Evolutionary conservation across 2,888 invertebrate genomes (phyloP).

Genomic region (Nipponacmea schrenckii): DNA sequence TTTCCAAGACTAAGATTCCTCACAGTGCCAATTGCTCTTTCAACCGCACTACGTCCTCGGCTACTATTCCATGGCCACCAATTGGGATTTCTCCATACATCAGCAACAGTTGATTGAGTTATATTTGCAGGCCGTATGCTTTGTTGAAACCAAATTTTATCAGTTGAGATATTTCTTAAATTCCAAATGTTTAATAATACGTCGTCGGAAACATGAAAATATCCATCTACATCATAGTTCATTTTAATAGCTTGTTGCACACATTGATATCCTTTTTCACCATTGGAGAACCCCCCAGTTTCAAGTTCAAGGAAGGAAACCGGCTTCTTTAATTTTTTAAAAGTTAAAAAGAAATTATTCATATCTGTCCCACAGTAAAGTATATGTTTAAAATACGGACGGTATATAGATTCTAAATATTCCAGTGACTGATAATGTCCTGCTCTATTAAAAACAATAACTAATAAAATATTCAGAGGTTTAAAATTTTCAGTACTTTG

Average conservation of each 20-base stretch:
- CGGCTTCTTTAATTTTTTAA: neutral
- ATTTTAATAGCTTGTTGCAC: conserved; percentile 5
- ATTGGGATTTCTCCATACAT: neutral
- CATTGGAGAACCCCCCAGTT: neutral
- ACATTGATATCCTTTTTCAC: conserved; percentile 10
- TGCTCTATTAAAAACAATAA: neutral
- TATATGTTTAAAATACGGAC: neutral
- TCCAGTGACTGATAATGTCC: conserved; percentile 2
- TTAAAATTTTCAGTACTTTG: neutral
- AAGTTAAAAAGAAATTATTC: neutral
- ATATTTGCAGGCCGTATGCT: conserved; percentile 9
- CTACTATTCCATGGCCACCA: neutral
- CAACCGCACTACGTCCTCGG: neutral
- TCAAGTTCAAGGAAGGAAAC: neutral
- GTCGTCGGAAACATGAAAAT: conserved; percentile 10
- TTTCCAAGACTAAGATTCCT: neutral
- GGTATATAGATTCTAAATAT: conserved; percentile 2
- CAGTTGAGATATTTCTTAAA: neutral
- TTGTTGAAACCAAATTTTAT: conserved; percentile 13
- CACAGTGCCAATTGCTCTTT: neutral
- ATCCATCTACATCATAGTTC: conserved; percentile 10
- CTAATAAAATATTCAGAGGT: neutral
- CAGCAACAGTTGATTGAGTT: neutral
- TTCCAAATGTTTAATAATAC: conserved; percentile 15
- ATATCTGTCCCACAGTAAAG: conserved; percentile 8